These are phyloP conservation scores for Tetramorium bicarinatum DNA, from an alignment of 2,888 invertebrate species.

Conservation along the genomic window DNA sequence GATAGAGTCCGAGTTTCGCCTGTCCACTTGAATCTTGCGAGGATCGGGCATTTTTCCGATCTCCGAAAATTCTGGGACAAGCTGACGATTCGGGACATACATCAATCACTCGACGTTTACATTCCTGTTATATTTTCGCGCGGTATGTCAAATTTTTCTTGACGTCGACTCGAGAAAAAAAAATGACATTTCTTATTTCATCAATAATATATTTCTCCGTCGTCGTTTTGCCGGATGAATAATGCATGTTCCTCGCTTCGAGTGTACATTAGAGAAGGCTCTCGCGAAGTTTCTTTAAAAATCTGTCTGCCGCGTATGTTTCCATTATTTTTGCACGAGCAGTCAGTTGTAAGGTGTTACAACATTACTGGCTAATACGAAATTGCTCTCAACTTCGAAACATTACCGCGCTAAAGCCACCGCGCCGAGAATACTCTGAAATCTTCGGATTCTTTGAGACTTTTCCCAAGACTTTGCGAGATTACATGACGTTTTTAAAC, in stretches of 20 bases:
- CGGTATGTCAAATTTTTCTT: neutral
- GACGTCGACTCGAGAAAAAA: neutral
- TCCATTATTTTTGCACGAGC: constrained; percentile 38
- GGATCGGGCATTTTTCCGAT: neutral
- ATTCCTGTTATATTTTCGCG: constrained; percentile 5
- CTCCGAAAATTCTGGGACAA: constrained; percentile 8
- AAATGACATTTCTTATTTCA: constrained; percentile 14
- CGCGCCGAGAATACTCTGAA: constrained; percentile 10
- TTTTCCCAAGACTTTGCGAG: constrained; percentile 36
- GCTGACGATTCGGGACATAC: neutral
- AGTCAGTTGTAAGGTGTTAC: constrained; percentile 7
- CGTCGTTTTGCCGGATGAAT: constrained; percentile 33
- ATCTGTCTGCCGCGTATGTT: constrained; percentile 10
- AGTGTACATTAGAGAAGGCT: constrained; percentile 4
- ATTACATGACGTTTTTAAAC: constrained; percentile 47
- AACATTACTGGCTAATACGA: constrained; percentile 10
- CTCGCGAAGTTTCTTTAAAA: constrained; percentile 4
- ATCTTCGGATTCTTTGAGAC: constrained; percentile 44
- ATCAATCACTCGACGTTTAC: constrained; percentile 12
- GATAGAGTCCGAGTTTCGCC: constrained; percentile 16
- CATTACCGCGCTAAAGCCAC: constrained; percentile 17
- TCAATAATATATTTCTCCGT: constrained; percentile 31
- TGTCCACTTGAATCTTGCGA: neutral
- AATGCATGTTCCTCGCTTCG: constrained; percentile 33
- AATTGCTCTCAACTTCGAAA: constrained; percentile 37